Conservation (phyloP, 2,888 invertebrate species). For the Liopterus haemorrhoidalis region DNA sequence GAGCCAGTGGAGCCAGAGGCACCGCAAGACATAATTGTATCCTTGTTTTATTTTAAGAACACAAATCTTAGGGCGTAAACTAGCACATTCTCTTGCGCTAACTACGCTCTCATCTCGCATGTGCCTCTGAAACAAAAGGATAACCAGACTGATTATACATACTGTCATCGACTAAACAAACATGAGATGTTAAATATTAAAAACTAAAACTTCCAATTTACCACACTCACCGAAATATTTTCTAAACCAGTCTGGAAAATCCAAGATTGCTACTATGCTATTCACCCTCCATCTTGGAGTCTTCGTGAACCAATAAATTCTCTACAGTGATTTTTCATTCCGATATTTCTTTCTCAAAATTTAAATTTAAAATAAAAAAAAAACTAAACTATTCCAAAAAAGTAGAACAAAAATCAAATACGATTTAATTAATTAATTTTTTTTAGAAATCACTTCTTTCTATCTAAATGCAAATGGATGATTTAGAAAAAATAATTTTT, state of each 20-base stretch:
- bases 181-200: slow-evolving; percentile 1
- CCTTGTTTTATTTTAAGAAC: slow-evolving; percentile 33
- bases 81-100: slow-evolving; percentile 44
- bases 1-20: slow-evolving; percentile 46
- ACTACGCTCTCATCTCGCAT: slow-evolving; percentile 64
- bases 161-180: background rate
- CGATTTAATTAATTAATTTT: too few species aligned
- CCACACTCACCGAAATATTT: slow-evolving; percentile 7
- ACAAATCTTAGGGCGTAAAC: slow-evolving; percentile 46
- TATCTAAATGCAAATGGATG: slow-evolving; percentile 4
- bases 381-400: background rate
- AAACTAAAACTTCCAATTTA: background rate
- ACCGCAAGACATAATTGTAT: slow-evolving; percentile 43
- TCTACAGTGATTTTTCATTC: slow-evolving; percentile 22
- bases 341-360: slow-evolving; percentile 19
- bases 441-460: too few species aligned
- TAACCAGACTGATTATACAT: slow-evolving; percentile 48
- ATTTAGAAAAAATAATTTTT: too few species aligned
- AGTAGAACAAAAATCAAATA: too few species aligned
- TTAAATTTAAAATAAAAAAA: slow-evolving; percentile 14
- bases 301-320: slow-evolving; percentile 12
- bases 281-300: too few species aligned
- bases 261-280: slow-evolving; percentile 42
- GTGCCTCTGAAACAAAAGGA: slow-evolving; percentile 77
- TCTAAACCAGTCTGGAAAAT: slow-evolving; percentile 45